phyloP scores from a whole-genome alignment of 1,140 invertebrate species.

The Parasteatoda tepidariorum region DNA sequence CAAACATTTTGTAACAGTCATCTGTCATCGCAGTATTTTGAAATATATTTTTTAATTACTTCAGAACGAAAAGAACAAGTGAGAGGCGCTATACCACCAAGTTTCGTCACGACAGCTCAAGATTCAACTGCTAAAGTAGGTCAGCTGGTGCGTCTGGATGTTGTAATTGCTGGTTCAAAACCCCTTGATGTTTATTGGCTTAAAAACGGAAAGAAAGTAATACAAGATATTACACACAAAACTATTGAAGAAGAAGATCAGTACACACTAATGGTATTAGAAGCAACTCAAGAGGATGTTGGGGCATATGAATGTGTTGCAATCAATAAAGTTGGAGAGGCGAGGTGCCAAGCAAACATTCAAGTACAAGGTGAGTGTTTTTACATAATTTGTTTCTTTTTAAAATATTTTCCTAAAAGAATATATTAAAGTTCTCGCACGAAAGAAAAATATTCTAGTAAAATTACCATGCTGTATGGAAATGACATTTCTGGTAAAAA shows the following conservation, averaged over 20 bases:
- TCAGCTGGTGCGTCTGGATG: constrained; percentile 87
- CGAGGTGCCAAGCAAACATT: constrained; percentile 86
- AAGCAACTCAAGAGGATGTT: constrained; percentile 84
- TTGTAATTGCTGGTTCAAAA: constrained; percentile 85
- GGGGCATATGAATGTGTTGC: constrained; percentile 94
- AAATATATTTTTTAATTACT: constrained; percentile 26
- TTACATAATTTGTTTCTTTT: not conserved
- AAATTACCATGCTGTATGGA: no score
- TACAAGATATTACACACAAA: constrained; percentile 87
- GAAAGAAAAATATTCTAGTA: no score
- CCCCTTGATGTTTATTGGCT: constrained; percentile 93
- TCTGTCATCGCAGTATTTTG: not conserved
- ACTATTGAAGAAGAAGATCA: constrained; percentile 86
- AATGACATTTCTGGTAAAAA: no score
- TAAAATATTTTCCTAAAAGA: not conserved
- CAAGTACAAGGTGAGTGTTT: constrained; percentile 72
- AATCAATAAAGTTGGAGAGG: constrained; percentile 83
- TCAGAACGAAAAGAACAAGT: constrained; percentile 76
- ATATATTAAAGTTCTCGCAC: not conserved
- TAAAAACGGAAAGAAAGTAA: constrained; percentile 91
- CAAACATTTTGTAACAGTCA: no score
- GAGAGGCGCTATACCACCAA: constrained; percentile 83
- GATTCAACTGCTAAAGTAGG: constrained; percentile 81
- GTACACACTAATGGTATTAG: constrained; percentile 86
- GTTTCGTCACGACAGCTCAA: constrained; percentile 87